A percentile compares a stretch with the other conserved stretches of the same genome.
These are phyloP conservation scores for Drosophila kambysellisi DNA, from an alignment of 2,888 invertebrate genomes.

Conservation along the genomic window DNA sequence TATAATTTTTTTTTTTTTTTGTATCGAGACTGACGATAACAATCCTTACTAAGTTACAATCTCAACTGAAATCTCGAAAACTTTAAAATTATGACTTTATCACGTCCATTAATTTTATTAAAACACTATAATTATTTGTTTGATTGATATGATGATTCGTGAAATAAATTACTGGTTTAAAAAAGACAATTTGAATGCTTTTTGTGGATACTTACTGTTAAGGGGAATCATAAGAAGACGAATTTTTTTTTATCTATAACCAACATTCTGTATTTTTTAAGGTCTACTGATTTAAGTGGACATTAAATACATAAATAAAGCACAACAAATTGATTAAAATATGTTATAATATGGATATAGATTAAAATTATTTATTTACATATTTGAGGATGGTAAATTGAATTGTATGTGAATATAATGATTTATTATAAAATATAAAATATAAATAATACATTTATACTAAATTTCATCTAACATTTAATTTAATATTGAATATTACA, in stretches of 20 bases:
- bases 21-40: constrained; percentile 5
- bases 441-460: not conserved
- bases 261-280: no score
- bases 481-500: not conserved
- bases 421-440: not conserved
- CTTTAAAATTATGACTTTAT: not conserved
- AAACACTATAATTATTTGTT: not conserved
- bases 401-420: not conserved
- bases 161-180: not conserved
- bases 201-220: not conserved
- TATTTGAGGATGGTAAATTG: not conserved
- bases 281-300: no score
- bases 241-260: not conserved
- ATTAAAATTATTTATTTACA: not conserved
- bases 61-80: not conserved
- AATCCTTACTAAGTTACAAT: not conserved
- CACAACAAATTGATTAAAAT: not conserved
- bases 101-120: not conserved
- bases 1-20: not conserved
- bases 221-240: not conserved
- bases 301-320: no score
- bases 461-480: no score
- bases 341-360: not conserved
- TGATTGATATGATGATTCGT: no score
- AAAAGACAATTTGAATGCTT: not conserved